Evolutionary conservation across 2,797 vertebrate genomes (phyloP).

Genomic region (Amazonetta brasiliensis): DNA sequence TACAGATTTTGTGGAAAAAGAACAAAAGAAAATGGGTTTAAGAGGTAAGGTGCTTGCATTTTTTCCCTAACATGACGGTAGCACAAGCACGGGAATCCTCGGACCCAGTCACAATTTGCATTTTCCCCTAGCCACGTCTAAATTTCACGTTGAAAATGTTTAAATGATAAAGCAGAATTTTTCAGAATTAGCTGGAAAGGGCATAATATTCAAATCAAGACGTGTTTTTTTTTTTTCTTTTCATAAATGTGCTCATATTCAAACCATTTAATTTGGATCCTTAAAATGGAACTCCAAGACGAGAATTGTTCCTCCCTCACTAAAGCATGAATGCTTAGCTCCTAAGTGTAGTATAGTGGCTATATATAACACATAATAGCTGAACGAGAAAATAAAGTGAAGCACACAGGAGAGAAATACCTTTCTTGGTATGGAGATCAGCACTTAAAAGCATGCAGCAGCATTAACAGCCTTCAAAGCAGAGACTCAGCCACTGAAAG

Average conservation of each 20-base stretch:
- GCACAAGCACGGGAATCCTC: neutral
- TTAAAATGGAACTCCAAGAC: neutral
- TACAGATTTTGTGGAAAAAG: neutral
- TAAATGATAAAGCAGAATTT: slow-evolving; percentile 1
- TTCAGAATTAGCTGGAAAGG: neutral
- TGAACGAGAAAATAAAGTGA: neutral
- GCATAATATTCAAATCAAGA: neutral
- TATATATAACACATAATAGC: neutral
- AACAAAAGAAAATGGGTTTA: neutral
- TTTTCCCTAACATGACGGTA: neutral
- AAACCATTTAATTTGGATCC: neutral
- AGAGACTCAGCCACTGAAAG: neutral
- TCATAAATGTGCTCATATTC: neutral
- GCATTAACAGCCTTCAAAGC: neutral
- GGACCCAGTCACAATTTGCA: neutral
- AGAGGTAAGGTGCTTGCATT: neutral
- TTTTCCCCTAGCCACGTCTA: neutral
- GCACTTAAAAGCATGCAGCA: neutral
- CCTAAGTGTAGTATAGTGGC: neutral
- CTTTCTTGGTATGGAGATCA: neutral
- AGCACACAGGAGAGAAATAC: neutral
- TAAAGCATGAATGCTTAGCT: neutral
- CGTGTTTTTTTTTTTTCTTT: neutral
- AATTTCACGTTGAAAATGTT: neutral
- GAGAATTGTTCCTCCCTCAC: neutral